Evolutionary conservation across 2,797 vertebrate species (phyloP).

Genomic region (Sebastes iracundus): DNA sequence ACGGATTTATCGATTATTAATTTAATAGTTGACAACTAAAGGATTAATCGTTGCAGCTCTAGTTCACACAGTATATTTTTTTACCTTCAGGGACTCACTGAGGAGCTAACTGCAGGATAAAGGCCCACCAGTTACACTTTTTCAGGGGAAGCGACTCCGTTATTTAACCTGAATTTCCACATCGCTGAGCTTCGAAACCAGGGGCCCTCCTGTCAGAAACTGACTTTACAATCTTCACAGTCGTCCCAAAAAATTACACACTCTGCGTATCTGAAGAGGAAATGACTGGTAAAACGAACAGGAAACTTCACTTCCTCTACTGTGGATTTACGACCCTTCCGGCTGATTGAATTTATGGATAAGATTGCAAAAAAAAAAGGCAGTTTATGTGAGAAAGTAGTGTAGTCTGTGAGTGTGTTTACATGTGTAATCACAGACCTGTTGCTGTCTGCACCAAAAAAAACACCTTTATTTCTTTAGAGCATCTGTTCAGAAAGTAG

Average conservation of each 20-base stretch:
- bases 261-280: slow-evolving; percentile 22
- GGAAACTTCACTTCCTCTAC: slow-evolving; percentile 43
- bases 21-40: no score
- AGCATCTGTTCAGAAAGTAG: slow-evolving; percentile 68
- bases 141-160: rapidly evolving
- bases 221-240: background rate
- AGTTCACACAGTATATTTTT: background rate
- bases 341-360: background rate
- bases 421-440: slow-evolving; percentile 53
- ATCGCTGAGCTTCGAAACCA: background rate
- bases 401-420: background rate
- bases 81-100: background rate
- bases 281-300: slow-evolving; percentile 35
- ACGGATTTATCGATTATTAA: no score
- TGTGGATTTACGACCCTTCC: background rate
- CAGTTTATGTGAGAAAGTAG: background rate
- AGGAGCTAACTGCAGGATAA: background rate
- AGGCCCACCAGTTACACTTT: background rate
- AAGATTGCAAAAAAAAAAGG: slow-evolving; percentile 4
- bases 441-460: slow-evolving; percentile 68
- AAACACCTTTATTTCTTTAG: slow-evolving; percentile 65
- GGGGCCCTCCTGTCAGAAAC: background rate
- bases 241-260: background rate
- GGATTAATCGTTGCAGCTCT: background rate
- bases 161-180: background rate